Evolutionary conservation across 1,140 invertebrate species (phyloP), one percentile per base, ranked within the genome.

Genomic region (Ooceraea biroi): DNA sequence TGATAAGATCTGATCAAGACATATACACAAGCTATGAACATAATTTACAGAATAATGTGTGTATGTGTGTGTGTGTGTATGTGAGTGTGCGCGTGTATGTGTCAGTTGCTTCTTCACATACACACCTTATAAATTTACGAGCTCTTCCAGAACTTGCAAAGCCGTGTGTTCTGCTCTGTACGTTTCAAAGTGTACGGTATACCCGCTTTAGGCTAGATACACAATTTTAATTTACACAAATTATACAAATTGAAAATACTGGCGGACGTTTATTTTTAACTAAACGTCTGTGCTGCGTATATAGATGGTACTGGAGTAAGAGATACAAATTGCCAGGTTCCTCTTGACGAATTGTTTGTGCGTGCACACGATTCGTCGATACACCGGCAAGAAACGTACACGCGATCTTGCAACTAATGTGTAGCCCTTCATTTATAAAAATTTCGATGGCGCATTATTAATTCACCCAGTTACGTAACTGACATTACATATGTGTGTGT

Each of bases 401-500:
- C 7, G 25, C 52, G 66, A 76, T 78, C 83, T 87, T 71, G 74
- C 50, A 60, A 58, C 17, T 19, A 52, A 76, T 82, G 36, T 36
- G 36, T 36, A 83, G 71, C 58, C 76, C 30, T n/a, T 68, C 27
- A 57, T 74, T 61, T 86, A 86, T 88, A 89, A 89, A 88, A 89
- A 85, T 76, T 82, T 89, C 80, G 83, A 68, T 83, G 86, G 30
- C 52, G 66, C 78, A 82, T 44, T 74, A 73, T 55, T 76, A 71
- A 58, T 82, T 72, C 72, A 71, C 74, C 68, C 74, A 58, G 65
- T 87, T 89, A 82, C 82, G 69, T 71, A 89, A 89, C 77, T 89
- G 82, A 85, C 19, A 68, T 85, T 88, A 85, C 44, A 74, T 73
- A 78, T 61, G 72, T n/a, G 55, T 3, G 2, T 36, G 36, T 7